phyloP scores from a whole-genome alignment of 2,797 vertebrate species.

The Sebastes aleutianus region DNA sequence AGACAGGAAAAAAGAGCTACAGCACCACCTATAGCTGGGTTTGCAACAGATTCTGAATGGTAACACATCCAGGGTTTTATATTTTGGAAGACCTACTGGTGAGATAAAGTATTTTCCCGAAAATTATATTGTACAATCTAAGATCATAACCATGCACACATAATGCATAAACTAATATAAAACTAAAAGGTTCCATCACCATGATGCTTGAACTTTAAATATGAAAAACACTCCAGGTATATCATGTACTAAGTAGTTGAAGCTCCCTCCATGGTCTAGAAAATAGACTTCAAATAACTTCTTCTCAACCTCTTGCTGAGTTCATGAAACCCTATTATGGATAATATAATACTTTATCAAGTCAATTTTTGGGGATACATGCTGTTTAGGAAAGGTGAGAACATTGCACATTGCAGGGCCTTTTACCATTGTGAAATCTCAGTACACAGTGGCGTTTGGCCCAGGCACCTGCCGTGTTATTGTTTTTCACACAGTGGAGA shows the following conservation, averaged over 20 bases:
- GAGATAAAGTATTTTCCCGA: neutral
- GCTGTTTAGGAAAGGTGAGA: neutral
- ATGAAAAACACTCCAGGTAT: neutral
- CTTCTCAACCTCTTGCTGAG: neutral
- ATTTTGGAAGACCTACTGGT: neutral
- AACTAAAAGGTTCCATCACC: neutral
- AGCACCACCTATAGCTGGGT: no score
- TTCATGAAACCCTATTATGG: neutral
- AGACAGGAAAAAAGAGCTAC: no score
- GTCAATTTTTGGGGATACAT: neutral
- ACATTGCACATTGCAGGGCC: neutral
- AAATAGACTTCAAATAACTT: neutral
- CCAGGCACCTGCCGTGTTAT: neutral
- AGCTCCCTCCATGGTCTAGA: neutral
- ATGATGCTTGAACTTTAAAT: neutral
- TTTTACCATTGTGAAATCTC: neutral
- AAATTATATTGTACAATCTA: no score
- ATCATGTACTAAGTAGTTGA: neutral
- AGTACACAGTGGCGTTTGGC: neutral
- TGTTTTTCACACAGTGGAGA: slow-evolving; percentile 8
- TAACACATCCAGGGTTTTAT: no score
- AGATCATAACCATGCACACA: neutral
- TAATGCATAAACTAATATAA: neutral
- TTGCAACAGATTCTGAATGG: neutral
- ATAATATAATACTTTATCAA: neutral